Base-by-base conservation (phyloP, 2,888 invertebrate species). In the Cyclophora albipunctata region DNA sequence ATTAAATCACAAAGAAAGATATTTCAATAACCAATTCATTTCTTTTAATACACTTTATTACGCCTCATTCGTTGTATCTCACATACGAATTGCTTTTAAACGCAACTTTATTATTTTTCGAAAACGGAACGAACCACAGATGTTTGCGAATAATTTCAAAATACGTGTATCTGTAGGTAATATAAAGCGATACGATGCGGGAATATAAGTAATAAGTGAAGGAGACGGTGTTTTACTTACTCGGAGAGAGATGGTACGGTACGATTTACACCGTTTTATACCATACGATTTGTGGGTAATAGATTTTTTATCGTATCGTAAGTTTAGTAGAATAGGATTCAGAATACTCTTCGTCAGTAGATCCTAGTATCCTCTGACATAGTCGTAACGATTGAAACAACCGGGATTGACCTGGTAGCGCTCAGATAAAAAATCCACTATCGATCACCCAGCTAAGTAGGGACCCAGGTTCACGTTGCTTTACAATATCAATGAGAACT, bases 51-150 rank as follows among this genome's bases (percentile, higher is more conserved):
- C 83, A 80, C 69, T 83, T 84, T 85, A 85, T 84, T 81, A 73
- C 77, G 78, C 67, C 71, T 78, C 84, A 82, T 78, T 84, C 82
- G 80, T 76, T 75, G 83, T 83, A 80, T 81, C 82, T 79, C 77
- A 79, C 86, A 86, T 86, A 86, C 85, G 84, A 86, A 86, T 86
- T 71, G 81, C 78, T 81, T 78, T 80, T 86, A 84, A 85, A 84
- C 76, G 75, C 66, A 82, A 83, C 81, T 84, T 86, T 84, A 84
- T 85, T 85, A 84, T 86, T 84, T 81, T 74, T 70, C 71, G 20
- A 37, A 78, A 78, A 67, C 80, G 83, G 67, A 66, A 67, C 71
- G 76, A 73, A 72, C 55, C 79, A 59, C 86, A 86, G 85, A 78
- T 86, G 86, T 63, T 72, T 57, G 64, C 67, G 73, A 76, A 85